Evolutionary conservation across 2,888 invertebrate species (phyloP), one percentile per base, ranked within the genome.

Genomic region (Drosophila hamatofila): DNA sequence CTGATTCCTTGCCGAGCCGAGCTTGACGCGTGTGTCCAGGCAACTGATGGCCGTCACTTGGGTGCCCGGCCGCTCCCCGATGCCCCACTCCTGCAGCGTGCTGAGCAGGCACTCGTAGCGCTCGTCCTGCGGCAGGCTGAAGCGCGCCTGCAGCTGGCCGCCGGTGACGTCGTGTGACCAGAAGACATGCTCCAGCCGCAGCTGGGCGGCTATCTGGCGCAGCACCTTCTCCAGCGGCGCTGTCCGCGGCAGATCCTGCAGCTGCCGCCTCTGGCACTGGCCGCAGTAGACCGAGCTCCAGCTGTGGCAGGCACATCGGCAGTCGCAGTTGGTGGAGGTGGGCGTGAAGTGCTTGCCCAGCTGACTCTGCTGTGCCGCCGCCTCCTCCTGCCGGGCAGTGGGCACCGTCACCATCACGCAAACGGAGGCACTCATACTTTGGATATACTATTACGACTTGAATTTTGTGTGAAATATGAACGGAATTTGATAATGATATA

Each of bases 31-130:
- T 9, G 85, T 90, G 25, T 89, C 83, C 90, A 39, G 94, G 82
- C 95, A 95, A 3, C 95, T 95, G 60, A 95, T 90, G 58, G 95
- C 94, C 67, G 94, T 94, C 59, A 95, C 93, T 21, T 94, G 93
- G 0, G 95, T 95, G 78, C 94, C 93, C 1, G 93, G 92, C 16
- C 94, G 93, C 12, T 93, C 92, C 3, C 95, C 95, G 63, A 96
- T 94, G 9, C 95, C 94, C 81, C 94, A 94, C 25, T 94, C 94
- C 73, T 93, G 93, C 18, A 96, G 84, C 0, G 94, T 93, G 78
- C 94, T 93, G 6, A 95, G 91, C 25, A 95, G 90, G 54, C 94
- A 93, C 83, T 95, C 95, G 74, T 94, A 94, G 9, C 93, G 89
- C 58, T 93, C 93, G 2, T 94, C 94, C 16, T 94, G 94, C 64